These are phyloP conservation scores for Pseudomyrmex concolor DNA, from an alignment of 1,140 invertebrate genomes.

Conservation along the genomic window DNA sequence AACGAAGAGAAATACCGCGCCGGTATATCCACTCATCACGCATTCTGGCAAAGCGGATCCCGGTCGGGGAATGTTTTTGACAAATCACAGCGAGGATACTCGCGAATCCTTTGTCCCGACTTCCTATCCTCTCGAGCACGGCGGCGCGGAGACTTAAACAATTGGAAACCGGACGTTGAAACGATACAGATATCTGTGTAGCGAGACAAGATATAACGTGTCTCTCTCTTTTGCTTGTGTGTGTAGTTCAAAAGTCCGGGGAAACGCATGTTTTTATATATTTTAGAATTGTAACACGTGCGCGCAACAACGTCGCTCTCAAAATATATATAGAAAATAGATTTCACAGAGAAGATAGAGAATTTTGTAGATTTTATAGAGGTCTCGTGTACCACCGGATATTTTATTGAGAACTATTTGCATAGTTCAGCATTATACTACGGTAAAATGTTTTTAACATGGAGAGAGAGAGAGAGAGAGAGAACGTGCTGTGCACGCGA, in stretches of 20 bases:
- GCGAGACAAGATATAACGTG: conserved; percentile 16
- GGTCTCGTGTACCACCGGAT: too few species aligned
- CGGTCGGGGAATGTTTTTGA: conserved; percentile 65
- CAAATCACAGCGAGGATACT: conserved; percentile 62
- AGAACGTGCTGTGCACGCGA: too few species aligned
- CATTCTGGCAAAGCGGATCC: conserved; percentile 54
- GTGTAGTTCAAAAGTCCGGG: neutral
- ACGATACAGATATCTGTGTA: conserved; percentile 8
- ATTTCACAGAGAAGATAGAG: too few species aligned
- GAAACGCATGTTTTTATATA: conserved; percentile 1
- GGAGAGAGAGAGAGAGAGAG: too few species aligned
- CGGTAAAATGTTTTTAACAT: too few species aligned
- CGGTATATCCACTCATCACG: conserved; percentile 11
- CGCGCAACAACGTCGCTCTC: too few species aligned
- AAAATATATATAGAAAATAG: too few species aligned
- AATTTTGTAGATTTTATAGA: too few species aligned
- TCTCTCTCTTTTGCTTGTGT: neutral
- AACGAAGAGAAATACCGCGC: conserved; percentile 18
- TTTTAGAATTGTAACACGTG: neutral
- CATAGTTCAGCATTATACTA: too few species aligned
- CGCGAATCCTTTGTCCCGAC: conserved; percentile 47
- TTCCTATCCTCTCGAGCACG: conserved; percentile 30
- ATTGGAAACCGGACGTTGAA: conserved; percentile 25
- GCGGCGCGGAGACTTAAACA: conserved; percentile 38
- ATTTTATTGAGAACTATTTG: too few species aligned